Conservation (phyloP, 2,888 invertebrate species). For the Rhagium mordax region DNA sequence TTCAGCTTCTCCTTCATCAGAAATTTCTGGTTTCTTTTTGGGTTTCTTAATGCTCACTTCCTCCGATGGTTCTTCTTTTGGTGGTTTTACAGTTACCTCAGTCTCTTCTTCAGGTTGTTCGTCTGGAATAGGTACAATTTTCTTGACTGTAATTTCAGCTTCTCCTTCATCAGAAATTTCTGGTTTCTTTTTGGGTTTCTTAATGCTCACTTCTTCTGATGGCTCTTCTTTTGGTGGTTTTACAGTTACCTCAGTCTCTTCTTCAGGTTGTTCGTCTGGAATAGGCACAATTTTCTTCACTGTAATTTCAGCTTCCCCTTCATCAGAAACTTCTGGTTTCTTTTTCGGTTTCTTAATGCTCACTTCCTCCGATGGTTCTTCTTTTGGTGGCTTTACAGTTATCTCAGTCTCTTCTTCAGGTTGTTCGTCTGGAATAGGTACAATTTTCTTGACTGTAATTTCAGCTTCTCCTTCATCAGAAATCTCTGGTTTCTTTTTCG, state of each 20-base stretch:
- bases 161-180: constrained; percentile 58
- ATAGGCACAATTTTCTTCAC: constrained; percentile 53
- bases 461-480: constrained; percentile 64
- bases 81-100: constrained; percentile 59
- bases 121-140: constrained; percentile 64
- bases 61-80: constrained; percentile 54
- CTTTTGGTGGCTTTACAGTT: constrained; percentile 59
- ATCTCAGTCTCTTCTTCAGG: constrained; percentile 68
- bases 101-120: constrained; percentile 72
- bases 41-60: constrained; percentile 54
- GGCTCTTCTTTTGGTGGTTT: constrained; percentile 58
- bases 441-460: constrained; percentile 54
- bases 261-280: constrained; percentile 73
- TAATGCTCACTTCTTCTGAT: constrained; percentile 55
- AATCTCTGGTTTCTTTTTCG: constrained; percentile 64
- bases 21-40: constrained; percentile 55
- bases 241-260: constrained; percentile 55
- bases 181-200: constrained; percentile 55
- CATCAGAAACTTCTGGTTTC: constrained; percentile 59
- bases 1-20: constrained; percentile 57
- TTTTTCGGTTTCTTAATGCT: constrained; percentile 51
- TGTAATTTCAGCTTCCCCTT: constrained; percentile 50
- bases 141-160: constrained; percentile 49
- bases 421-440: constrained; percentile 72
- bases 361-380: constrained; percentile 57